Evolutionary conservation across 2,888 invertebrate species (phyloP).

Genomic region (Caenorhabditis zanzibari): DNA sequence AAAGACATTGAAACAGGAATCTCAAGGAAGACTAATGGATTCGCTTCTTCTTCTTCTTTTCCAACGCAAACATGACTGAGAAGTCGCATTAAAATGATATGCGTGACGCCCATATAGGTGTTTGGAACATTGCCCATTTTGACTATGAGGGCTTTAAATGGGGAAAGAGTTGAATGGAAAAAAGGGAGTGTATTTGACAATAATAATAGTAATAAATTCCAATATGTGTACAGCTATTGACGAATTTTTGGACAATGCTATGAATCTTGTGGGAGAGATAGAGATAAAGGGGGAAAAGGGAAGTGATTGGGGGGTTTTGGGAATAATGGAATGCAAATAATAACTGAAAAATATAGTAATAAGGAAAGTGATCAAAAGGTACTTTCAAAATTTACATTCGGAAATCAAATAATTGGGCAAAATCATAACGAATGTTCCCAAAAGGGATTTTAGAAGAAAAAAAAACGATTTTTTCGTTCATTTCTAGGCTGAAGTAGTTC

Average conservation of each 20-base stretch:
- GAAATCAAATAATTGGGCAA: too few relatives aligned
- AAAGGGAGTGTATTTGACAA: slow-evolving; percentile 28
- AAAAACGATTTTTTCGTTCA: too few relatives aligned
- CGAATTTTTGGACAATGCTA: slow-evolving; percentile 14
- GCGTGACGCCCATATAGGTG: slow-evolving; percentile 57
- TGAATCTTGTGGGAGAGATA: not conserved
- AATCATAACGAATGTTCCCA: too few relatives aligned
- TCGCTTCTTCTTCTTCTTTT: slow-evolving; percentile 25
- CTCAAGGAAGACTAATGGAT: slow-evolving; percentile 52
- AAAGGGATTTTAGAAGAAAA: too few relatives aligned
- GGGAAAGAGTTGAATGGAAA: not conserved
- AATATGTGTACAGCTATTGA: slow-evolving; percentile 48
- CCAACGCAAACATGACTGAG: slow-evolving; percentile 48
- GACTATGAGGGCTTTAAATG: slow-evolving; percentile 43
- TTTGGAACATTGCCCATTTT: slow-evolving; percentile 56
- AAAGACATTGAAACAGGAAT: slow-evolving; percentile 44
- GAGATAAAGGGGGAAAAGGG: not conserved
- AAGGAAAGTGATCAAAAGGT: too few relatives aligned
- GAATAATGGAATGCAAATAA: too few relatives aligned
- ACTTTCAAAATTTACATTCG: too few relatives aligned
- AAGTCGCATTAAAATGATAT: slow-evolving; percentile 64
- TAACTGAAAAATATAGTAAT: too few relatives aligned
- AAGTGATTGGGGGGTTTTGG: not conserved
- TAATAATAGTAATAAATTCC: slow-evolving; percentile 31
- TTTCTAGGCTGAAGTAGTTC: too few relatives aligned